phyloP scores from a whole-genome alignment of 2,797 vertebrate genomes.

The Takifugu ocellatus region DNA sequence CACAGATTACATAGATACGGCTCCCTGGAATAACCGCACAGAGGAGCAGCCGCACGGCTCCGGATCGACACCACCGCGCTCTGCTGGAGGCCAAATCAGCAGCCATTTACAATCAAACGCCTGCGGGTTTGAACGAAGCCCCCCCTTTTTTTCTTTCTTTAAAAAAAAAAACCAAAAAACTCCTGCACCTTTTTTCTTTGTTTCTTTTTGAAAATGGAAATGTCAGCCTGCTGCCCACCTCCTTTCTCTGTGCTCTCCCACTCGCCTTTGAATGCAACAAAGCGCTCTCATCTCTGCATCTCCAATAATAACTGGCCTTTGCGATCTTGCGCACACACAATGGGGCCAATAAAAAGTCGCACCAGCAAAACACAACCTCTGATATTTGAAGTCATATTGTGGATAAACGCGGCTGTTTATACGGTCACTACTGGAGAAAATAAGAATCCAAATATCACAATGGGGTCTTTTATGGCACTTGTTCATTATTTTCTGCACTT shows the following conservation, averaged over 20 bases:
- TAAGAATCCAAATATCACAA: constrained; percentile 8
- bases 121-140: constrained; percentile 31
- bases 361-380: constrained; percentile 13
- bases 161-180: background rate
- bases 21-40: constrained; percentile 40
- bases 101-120: constrained; percentile 57
- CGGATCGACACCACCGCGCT: constrained; percentile 52
- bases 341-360: constrained; percentile 3
- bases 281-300: constrained; percentile 41
- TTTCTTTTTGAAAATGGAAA: constrained; percentile 49
- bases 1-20: constrained; percentile 24
- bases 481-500: background rate
- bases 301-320: constrained; percentile 50
- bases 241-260: constrained; percentile 19
- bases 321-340: constrained; percentile 30
- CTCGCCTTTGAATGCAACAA: constrained; percentile 56
- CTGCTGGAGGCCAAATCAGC: constrained; percentile 60
- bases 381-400: background rate
- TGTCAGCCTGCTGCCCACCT: constrained; percentile 24
- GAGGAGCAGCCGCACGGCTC: constrained; percentile 20
- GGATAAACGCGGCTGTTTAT: too few species aligned
- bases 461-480: background rate
- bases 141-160: background rate
- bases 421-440: background rate
- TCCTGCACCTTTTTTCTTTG: constrained; percentile 44